Conservation (phyloP, 1,140 invertebrate species). For the Acarapis woodi region DNA sequence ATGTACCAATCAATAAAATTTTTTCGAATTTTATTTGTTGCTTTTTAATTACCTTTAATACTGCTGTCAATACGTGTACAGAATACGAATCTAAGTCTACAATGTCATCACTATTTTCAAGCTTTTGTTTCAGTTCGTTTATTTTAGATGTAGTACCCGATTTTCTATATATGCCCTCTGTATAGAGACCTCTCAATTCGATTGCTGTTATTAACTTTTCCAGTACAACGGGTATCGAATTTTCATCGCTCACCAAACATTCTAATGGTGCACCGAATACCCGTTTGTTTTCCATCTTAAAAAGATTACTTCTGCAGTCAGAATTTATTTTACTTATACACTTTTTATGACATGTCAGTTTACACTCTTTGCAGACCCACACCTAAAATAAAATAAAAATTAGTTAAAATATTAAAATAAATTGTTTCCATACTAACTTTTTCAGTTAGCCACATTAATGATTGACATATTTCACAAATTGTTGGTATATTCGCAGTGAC, state of each 20-base stretch:
- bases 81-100: conserved; percentile 25
- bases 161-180: conserved; percentile 74
- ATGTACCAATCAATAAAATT: too few relatives aligned
- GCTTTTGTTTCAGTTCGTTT: conserved; percentile 17
- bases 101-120: conserved; percentile 22
- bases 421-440: too few relatives aligned
- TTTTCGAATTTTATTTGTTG: too few relatives aligned
- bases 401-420: too few relatives aligned
- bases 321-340: conserved; percentile 37
- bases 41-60: conserved; percentile 71
- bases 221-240: conserved; percentile 41
- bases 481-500: conserved; percentile 86
- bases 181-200: conserved; percentile 66
- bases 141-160: conserved; percentile 33
- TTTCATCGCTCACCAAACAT: conserved; percentile 29
- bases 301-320: conserved; percentile 20
- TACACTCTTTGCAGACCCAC: conserved; percentile 54
- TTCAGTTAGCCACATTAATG: conserved; percentile 81
- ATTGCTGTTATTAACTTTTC: conserved; percentile 61
- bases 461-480: conserved; percentile 75
- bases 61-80: conserved; percentile 62
- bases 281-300: conserved; percentile 12
- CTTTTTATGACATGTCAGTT: conserved; percentile 75
- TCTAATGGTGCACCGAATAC: conserved; percentile 46
- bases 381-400: too few relatives aligned